A percentile compares a stretch with the other conserved stretches of the same genome.
phyloP scores from a whole-genome alignment of 37 sponge, comb jelly and placozoan species.

The Cliona cf. orientalis region DNA sequence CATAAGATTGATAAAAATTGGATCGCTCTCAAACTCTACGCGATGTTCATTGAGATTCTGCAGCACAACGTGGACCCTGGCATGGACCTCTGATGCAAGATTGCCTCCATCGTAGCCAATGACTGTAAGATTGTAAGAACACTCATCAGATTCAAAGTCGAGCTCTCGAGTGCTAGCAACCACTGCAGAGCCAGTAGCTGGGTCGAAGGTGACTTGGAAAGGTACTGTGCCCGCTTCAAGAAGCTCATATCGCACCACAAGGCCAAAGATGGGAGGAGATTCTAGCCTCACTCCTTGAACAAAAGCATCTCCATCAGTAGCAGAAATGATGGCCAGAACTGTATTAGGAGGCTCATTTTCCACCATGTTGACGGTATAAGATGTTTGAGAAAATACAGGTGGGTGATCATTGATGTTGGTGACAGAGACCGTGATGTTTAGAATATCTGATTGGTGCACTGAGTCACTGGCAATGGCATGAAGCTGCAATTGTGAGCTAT shows the following conservation, averaged over 20 bases:
- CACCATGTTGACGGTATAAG: slow-evolving; percentile 21
- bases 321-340: slow-evolving; percentile 2
- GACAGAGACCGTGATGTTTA: slow-evolving; percentile 25
- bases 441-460: slow-evolving; percentile 8
- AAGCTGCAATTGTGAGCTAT: background rate
- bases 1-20: slow-evolving; percentile 5
- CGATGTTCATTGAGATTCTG: slow-evolving; percentile 56
- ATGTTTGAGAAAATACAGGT: slow-evolving; percentile 29
- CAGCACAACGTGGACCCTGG: slow-evolving; percentile 27
- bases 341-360: slow-evolving; percentile 44
- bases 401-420: slow-evolving; percentile 54
- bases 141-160: slow-evolving; percentile 56
- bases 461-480: slow-evolving; percentile 20
- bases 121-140: slow-evolving; percentile 37
- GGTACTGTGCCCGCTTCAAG: slow-evolving; percentile 41
- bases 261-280: slow-evolving; percentile 21
- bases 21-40: slow-evolving; percentile 16
- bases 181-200: slow-evolving; percentile 11
- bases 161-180: slow-evolving; percentile 34
- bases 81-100: slow-evolving; percentile 3
- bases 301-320: slow-evolving; percentile 29
- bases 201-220: slow-evolving; percentile 20
- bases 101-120: slow-evolving; percentile 49
- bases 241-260: slow-evolving; percentile 32
- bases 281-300: background rate